phyloP scores from a whole-genome alignment of 2,888 invertebrate genomes.

The Cyaniris semiargus region DNA sequence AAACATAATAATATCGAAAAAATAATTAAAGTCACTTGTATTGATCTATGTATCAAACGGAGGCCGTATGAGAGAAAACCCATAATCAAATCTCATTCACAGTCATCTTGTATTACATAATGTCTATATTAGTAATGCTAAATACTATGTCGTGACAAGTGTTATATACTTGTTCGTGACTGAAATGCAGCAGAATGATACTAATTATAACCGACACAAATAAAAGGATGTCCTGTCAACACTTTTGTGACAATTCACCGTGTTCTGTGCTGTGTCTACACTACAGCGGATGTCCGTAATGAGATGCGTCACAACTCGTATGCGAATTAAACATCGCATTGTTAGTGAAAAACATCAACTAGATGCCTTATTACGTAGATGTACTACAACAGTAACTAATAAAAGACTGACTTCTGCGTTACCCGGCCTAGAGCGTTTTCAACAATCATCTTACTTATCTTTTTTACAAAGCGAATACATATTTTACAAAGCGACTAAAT shows the following conservation, averaged over 20 bases:
- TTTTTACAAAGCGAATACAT: no score
- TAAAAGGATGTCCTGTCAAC: constrained; percentile 37
- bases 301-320: constrained; percentile 52
- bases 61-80: not conserved
- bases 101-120: not conserved
- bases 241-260: constrained; percentile 57
- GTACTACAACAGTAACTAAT: not conserved
- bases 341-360: constrained; percentile 26
- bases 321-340: constrained; percentile 36
- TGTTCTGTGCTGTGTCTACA: constrained; percentile 50
- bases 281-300: constrained; percentile 60
- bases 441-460: no score
- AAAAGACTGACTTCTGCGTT: not conserved
- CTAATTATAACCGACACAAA: constrained; percentile 31
- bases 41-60: not conserved
- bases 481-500: no score
- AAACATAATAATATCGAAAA: no score
- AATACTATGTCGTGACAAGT: constrained; percentile 5
- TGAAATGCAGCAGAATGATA: constrained; percentile 21
- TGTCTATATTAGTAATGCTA: not conserved
- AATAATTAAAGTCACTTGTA: no score
- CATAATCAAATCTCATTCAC: not conserved
- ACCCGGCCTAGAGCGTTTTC: no score
- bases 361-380: not conserved
- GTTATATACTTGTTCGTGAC: constrained; percentile 17